Percentiles rank a stretch among this genome's conserved stretches.
These are phyloP conservation scores for Cepaea hortensis DNA, from an alignment of 2,888 invertebrate genomes.

Conservation along the genomic window DNA sequence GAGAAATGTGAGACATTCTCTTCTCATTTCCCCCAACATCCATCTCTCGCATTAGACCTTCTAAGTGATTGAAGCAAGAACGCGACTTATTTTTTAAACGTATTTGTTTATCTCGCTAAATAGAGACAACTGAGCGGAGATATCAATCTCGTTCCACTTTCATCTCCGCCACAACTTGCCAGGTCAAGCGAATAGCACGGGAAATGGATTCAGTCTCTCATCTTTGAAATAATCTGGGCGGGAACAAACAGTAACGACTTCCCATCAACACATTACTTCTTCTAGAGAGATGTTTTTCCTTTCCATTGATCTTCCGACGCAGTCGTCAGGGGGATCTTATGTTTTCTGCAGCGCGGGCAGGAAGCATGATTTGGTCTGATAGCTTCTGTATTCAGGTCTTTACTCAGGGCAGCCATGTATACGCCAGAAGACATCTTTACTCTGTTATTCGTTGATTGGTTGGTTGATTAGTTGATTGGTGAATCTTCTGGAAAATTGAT, in stretches of 20 bases:
- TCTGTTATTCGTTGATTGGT: too few relatives aligned
- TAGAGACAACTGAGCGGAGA: not conserved
- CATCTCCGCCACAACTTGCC: not conserved
- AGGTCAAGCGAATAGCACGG: conserved; percentile 9
- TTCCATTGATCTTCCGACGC: not conserved
- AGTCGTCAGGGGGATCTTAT: too few relatives aligned
- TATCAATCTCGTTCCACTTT: conserved; percentile 11
- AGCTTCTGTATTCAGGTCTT: not conserved
- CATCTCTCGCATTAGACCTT: too few relatives aligned
- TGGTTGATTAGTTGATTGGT: too few relatives aligned
- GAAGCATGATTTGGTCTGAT: not conserved
- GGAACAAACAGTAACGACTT: conserved; percentile 20
- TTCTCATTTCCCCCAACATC: too few relatives aligned
- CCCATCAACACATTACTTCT: not conserved
- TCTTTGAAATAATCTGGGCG: not conserved
- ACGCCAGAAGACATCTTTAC: too few relatives aligned
- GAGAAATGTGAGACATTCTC: too few relatives aligned
- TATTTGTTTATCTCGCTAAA: not conserved
- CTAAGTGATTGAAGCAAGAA: too few relatives aligned
- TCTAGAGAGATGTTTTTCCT: not conserved
- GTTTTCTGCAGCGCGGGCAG: not conserved
- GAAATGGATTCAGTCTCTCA: conserved; percentile 18
- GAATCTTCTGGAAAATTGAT: too few relatives aligned
- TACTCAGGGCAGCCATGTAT: not conserved
- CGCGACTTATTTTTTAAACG: too few relatives aligned